These are phyloP conservation scores for Barnardius zonarius DNA, from an alignment of 2,113 vertebrate genomes.

Conservation along the genomic window DNA sequence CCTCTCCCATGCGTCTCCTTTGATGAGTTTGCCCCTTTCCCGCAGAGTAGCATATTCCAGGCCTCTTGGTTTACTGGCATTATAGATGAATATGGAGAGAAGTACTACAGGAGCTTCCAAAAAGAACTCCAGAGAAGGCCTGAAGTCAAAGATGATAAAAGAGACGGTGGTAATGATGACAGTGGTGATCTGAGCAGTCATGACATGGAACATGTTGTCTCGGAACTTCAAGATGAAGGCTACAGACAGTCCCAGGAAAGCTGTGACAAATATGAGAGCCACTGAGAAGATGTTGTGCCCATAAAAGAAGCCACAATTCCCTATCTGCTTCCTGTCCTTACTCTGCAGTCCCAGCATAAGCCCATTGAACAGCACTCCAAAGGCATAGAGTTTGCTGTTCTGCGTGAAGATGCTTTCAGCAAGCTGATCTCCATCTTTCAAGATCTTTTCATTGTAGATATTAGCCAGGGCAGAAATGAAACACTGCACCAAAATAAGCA, in stretches of 20 bases:
- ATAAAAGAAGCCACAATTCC: constrained; percentile 89
- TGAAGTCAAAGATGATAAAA: constrained; percentile 90
- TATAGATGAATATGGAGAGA: constrained; percentile 95
- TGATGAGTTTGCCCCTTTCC: constrained; percentile 83
- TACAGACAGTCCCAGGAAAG: constrained; percentile 90
- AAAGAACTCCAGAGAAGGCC: constrained; percentile 90
- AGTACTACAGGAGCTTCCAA: constrained; percentile 92
- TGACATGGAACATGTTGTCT: constrained; percentile 99
- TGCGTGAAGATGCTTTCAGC: constrained; percentile 93
- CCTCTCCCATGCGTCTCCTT: constrained; percentile 84
- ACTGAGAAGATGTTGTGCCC: constrained; percentile 91
- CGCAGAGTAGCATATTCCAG: constrained; percentile 75
- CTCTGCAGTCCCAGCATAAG: constrained; percentile 81
- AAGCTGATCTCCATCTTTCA: constrained; percentile 90
- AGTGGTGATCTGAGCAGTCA: constrained; percentile 92
- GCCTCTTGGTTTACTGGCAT: constrained; percentile 78
- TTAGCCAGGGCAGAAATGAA: constrained; percentile 94
- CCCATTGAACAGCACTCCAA: constrained; percentile 89
- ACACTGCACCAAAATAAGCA: constrained; percentile 91
- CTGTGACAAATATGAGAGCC: constrained; percentile 89
- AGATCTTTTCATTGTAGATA: constrained; percentile 98
- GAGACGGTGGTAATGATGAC: constrained; percentile 90
- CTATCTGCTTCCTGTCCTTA: constrained; percentile 79
- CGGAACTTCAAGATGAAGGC: constrained; percentile 97
- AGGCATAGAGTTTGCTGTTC: constrained; percentile 92